Percentiles rank a stretch among this genome's conserved stretches.
Conservation (phyloP, 2,797 vertebrate genomes). For the Rhodeus uyekii region DNA sequence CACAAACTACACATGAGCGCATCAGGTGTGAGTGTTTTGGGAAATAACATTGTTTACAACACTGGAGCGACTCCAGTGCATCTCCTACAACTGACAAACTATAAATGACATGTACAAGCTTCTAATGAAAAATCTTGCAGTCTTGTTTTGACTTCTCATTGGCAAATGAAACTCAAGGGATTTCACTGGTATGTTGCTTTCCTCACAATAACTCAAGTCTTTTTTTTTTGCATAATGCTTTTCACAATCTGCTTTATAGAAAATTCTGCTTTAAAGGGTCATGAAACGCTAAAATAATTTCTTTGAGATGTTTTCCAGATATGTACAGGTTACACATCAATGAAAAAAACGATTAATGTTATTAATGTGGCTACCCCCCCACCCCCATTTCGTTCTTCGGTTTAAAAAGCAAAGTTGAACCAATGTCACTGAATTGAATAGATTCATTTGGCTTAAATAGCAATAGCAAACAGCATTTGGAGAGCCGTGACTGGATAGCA, state of each 20-base stretch:
- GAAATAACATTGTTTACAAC: not conserved
- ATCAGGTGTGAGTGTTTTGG: conserved; percentile 36
- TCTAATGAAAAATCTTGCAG: not conserved
- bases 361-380: no score
- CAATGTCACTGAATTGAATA: no score
- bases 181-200: not conserved
- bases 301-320: not conserved
- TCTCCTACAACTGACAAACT: conserved; percentile 13
- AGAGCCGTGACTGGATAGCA: not conserved
- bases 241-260: not conserved
- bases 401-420: not conserved
- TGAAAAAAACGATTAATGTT: not conserved
- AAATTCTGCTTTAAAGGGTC: not conserved
- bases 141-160: not conserved
- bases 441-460: no score
- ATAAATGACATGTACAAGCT: not conserved
- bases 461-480: no score
- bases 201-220: not conserved
- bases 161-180: not conserved
- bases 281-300: not conserved
- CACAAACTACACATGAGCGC: conserved; percentile 2
- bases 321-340: not conserved
- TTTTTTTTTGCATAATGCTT: not conserved
- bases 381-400: no score
- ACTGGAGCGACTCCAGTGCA: not conserved